Evolutionary conservation across 2,888 invertebrate genomes (phyloP).

Genomic region (Colletes collaris): DNA sequence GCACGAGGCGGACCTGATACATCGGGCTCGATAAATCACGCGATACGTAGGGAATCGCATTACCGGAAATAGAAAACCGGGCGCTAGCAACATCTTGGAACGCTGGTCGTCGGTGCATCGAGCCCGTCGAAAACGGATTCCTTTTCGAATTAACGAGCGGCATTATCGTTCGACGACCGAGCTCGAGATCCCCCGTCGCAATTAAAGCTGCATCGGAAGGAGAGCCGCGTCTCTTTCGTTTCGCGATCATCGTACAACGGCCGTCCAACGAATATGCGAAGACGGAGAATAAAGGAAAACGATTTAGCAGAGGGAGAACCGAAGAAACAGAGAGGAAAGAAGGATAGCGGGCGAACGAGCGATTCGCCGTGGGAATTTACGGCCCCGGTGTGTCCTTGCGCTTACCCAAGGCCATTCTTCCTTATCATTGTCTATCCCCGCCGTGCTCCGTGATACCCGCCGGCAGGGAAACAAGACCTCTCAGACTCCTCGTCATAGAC

Average conservation of each 20-base stretch:
- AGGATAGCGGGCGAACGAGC: constrained; percentile 5
- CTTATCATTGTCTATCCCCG: constrained; percentile 72
- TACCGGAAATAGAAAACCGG: constrained; percentile 28
- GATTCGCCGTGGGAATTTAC: constrained; percentile 60
- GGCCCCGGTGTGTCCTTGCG: constrained; percentile 61
- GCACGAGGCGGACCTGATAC: constrained; percentile 11
- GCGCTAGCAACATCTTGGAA: neutral
- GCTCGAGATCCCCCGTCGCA: neutral
- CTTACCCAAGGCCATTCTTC: constrained; percentile 67
- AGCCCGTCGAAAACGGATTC: constrained; percentile 10
- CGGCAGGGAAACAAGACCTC: constrained; percentile 44
- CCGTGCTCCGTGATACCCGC: constrained; percentile 50
- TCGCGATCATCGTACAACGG: too few relatives aligned
- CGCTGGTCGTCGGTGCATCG: neutral
- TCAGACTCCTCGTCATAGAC: constrained; percentile 51
- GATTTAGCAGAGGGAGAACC: constrained; percentile 8
- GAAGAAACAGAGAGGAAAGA: constrained; percentile 20
- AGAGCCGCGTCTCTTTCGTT: too few relatives aligned
- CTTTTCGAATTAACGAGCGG: constrained; percentile 12
- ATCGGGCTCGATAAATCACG: constrained; percentile 24
- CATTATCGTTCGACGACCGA: neutral
- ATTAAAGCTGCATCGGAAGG: constrained; percentile 24
- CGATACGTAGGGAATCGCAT: constrained; percentile 19
- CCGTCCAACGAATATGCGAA: neutral
- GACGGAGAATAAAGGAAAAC: constrained; percentile 16